phyloP scores from a whole-genome alignment of 1,140 invertebrate genomes.

The Platyscapa corneri region DNA sequence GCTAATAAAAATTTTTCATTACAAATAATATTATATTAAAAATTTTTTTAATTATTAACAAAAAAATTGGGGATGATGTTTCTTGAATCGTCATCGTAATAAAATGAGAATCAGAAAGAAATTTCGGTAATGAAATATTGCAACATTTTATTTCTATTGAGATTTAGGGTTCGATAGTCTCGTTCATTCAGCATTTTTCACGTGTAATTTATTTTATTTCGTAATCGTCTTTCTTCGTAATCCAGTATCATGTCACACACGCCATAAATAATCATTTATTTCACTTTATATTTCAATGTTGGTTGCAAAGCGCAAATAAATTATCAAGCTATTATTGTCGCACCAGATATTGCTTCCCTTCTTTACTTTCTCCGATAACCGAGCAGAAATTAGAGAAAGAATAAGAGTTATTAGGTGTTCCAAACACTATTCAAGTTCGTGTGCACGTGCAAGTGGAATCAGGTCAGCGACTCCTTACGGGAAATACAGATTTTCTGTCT shows the following conservation, averaged over 20 bases:
- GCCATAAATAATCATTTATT: not conserved
- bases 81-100: too few species aligned
- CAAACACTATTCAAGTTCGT: not conserved
- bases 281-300: too few species aligned
- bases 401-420: not conserved
- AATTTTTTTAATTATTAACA: too few species aligned
- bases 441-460: too few species aligned
- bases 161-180: not conserved
- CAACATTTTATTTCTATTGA: too few species aligned
- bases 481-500: slow-evolving; percentile 26
- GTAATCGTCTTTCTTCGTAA: not conserved
- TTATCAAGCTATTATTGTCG: too few species aligned
- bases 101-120: too few species aligned
- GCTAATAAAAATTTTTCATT: too few species aligned
- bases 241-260: not conserved
- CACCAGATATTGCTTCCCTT: not conserved
- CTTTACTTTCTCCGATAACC: not conserved
- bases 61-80: too few species aligned
- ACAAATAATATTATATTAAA: too few species aligned
- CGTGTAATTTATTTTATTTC: not conserved
- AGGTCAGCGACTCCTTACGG: slow-evolving; percentile 18
- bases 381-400: slow-evolving; percentile 4
- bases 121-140: too few species aligned
- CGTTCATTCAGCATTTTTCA: not conserved
- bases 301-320: too few species aligned